Conservation (phyloP, 1,140 invertebrate species). For the Lepidurus packardi region DNA sequence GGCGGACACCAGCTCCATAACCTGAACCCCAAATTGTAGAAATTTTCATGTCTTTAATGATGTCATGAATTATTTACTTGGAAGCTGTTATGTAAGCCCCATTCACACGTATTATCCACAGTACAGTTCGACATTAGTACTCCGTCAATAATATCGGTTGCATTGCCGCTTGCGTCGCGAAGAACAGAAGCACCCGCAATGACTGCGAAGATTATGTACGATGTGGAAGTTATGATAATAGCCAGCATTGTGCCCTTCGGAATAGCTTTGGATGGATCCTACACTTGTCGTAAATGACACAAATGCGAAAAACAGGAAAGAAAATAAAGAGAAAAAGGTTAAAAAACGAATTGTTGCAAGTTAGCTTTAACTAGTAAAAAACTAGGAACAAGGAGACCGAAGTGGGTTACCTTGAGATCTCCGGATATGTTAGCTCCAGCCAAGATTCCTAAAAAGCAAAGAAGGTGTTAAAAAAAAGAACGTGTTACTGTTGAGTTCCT, state of each 20-base stretch:
- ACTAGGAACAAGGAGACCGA: neutral
- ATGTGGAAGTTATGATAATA: constrained; percentile 48
- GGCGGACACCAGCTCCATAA: constrained; percentile 47
- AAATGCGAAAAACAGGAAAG: neutral
- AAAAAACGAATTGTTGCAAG: neutral
- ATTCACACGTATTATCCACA: constrained; percentile 39
- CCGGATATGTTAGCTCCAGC: constrained; percentile 57
- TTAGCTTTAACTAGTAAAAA: constrained; percentile 10
- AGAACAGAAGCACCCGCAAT: constrained; percentile 43
- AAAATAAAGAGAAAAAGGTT: neutral
- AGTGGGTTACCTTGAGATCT: constrained; percentile 41
- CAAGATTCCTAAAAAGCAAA: constrained; percentile 36
- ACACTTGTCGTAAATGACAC: neutral
- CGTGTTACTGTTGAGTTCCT: neutral
- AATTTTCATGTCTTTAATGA: neutral
- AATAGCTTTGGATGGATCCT: constrained; percentile 44
- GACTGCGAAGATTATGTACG: constrained; percentile 48
- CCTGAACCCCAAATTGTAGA: constrained; percentile 39
- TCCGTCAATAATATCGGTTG: constrained; percentile 31
- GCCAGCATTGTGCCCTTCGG: constrained; percentile 53
- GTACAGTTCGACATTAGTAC: constrained; percentile 20
- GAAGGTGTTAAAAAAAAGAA: constrained; percentile 28
- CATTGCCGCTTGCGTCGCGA: constrained; percentile 43
- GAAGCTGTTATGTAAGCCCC: constrained; percentile 43
- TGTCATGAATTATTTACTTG: constrained; percentile 37